Conservation (phyloP, 64 coral and sea anemone species). For the Montipora sp. region DNA sequence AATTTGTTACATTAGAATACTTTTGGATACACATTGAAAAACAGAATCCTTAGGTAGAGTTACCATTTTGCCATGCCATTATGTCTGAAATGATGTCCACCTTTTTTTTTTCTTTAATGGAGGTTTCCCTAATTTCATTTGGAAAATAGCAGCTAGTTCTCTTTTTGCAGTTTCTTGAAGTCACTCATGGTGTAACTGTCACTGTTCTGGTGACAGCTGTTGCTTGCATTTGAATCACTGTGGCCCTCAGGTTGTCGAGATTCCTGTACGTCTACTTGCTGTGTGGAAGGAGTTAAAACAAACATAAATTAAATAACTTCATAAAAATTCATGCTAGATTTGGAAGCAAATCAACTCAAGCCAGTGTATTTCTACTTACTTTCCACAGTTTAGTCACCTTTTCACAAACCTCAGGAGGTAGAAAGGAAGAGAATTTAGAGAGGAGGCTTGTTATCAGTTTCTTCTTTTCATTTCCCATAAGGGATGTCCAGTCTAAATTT, state of each 20-base stretch:
- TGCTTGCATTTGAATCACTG: not conserved
- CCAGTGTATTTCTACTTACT: conserved; percentile 13
- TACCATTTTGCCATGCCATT: not conserved
- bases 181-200: not conserved
- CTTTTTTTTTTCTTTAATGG: not conserved
- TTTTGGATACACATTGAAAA: no score
- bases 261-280: not conserved
- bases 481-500: conserved; percentile 59
- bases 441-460: not conserved
- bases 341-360: not conserved
- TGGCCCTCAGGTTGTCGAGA: not conserved
- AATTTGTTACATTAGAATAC: no score
- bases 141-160: not conserved
- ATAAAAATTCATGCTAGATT: no score
- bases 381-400: conserved; percentile 34
- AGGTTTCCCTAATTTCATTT: not conserved
- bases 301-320: no score
- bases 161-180: not conserved
- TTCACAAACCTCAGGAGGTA: conserved; percentile 4
- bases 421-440: not conserved
- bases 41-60: not conserved
- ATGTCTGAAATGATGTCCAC: not conserved
- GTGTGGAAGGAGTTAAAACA: not conserved
- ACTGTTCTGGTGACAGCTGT: no score
- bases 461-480: conserved; percentile 71